A percentile compares a stretch with the other conserved stretches of the same genome.
These are phyloP conservation scores for Strix aluco DNA, from an alignment of 2,113 vertebrate species.

Conservation along the genomic window DNA sequence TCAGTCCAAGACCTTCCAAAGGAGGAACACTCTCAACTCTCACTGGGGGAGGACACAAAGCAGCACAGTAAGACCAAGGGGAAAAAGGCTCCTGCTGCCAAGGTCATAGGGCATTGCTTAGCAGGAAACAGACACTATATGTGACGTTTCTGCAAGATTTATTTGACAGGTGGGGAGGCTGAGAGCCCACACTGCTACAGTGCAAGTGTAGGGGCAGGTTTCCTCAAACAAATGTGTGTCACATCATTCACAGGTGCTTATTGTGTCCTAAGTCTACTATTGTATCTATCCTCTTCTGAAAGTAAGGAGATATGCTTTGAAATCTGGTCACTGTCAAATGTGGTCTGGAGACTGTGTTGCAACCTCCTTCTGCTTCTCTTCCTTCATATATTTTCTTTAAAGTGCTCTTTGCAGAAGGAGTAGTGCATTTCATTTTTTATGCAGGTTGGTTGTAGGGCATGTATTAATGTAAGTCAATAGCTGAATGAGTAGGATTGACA, in stretches of 20 bases:
- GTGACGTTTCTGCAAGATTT: neutral
- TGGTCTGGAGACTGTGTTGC: neutral
- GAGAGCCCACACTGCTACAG: neutral
- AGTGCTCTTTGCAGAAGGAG: neutral
- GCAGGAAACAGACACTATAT: constrained; percentile 39
- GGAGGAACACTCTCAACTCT: neutral
- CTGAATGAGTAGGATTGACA: neutral
- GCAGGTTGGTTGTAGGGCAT: neutral
- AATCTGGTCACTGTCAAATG: neutral
- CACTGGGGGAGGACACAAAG: neutral
- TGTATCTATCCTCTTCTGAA: neutral
- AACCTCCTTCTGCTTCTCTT: neutral
- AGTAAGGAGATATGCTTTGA: neutral
- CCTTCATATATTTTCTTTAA: neutral
- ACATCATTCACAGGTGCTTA: neutral
- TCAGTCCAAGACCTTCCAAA: constrained; percentile 13
- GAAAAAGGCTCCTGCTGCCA: neutral
- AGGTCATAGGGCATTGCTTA: constrained; percentile 34
- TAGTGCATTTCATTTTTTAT: neutral
- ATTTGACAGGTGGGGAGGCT: neutral
- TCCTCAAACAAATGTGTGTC: neutral
- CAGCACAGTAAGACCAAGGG: neutral
- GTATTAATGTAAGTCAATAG: neutral
- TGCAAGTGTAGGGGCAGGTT: neutral
- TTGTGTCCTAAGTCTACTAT: neutral